Evolutionary conservation across 2,888 invertebrate genomes (phyloP).

Genomic region (Drosophila incognita): DNA sequence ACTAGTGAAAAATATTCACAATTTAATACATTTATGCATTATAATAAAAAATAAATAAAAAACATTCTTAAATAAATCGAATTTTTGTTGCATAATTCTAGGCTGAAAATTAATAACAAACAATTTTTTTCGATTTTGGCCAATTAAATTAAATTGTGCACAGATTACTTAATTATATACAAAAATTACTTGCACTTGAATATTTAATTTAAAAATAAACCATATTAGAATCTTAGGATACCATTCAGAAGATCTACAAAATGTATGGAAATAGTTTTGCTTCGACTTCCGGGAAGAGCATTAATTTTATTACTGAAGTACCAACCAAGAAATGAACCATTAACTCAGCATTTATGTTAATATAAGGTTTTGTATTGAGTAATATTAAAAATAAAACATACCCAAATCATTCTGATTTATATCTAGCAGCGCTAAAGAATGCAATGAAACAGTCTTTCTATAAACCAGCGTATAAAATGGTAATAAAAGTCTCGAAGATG

Average conservation of each 20-base stretch:
- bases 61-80: background rate
- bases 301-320: background rate
- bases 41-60: background rate
- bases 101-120: too few relatives aligned
- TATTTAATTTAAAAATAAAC: too few relatives aligned
- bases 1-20: background rate
- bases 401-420: background rate
- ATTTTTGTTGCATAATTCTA: too few relatives aligned
- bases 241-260: background rate
- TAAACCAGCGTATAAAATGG: background rate
- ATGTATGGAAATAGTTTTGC: background rate
- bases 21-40: background rate
- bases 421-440: background rate
- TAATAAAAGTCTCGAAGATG: constrained; percentile 1
- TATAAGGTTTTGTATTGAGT: background rate
- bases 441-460: background rate
- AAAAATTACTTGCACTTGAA: too few relatives aligned
- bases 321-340: background rate
- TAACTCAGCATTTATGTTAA: background rate
- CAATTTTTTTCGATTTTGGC: too few relatives aligned
- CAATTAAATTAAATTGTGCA: too few relatives aligned
- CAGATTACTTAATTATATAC: too few relatives aligned
- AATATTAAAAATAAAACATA: background rate
- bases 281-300: background rate
- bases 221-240: background rate